These are phyloP conservation scores for Panagrolaimus sp. DNA, from an alignment of 1,140 invertebrate species.

Conservation along the genomic window DNA sequence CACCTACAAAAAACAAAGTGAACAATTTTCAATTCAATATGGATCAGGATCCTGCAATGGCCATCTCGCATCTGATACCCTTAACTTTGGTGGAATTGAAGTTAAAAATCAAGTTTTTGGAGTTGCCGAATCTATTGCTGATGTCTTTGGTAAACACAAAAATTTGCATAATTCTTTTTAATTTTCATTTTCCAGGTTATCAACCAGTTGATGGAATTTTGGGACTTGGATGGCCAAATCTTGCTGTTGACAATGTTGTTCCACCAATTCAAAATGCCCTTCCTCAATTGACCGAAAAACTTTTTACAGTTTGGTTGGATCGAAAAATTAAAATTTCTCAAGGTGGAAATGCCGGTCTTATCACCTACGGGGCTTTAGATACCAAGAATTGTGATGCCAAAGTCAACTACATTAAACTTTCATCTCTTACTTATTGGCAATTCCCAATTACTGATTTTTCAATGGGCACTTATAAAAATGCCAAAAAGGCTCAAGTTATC, in stretches of 20 bases:
- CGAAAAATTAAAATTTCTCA: slow-evolving; percentile 34
- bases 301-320: slow-evolving; percentile 50
- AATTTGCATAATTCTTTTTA: no score
- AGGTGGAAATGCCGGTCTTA: slow-evolving; percentile 35
- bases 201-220: slow-evolving; percentile 50
- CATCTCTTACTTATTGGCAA: slow-evolving; percentile 47
- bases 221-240: slow-evolving; percentile 45
- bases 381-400: slow-evolving; percentile 38
- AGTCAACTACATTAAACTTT: slow-evolving; percentile 40
- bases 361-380: slow-evolving; percentile 50
- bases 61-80: slow-evolving; percentile 29
- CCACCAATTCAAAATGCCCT: slow-evolving; percentile 49
- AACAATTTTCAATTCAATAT: slow-evolving; percentile 41
- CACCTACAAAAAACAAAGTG: slow-evolving; percentile 32
- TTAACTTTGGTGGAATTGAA: slow-evolving; percentile 38
- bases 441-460: slow-evolving; percentile 36
- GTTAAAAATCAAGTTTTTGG: slow-evolving; percentile 39
- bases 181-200: slow-evolving; percentile 14
- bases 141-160: slow-evolving; percentile 31
- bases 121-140: slow-evolving; percentile 36
- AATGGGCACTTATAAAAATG: slow-evolving; percentile 38
- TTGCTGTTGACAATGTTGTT: slow-evolving; percentile 44
- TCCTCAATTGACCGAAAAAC: slow-evolving; percentile 28
- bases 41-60: slow-evolving; percentile 41
- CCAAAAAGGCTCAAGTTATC: slow-evolving; percentile 35